phyloP scores from a whole-genome alignment of 2,888 invertebrate species.

The Thereva nobilitata region DNA sequence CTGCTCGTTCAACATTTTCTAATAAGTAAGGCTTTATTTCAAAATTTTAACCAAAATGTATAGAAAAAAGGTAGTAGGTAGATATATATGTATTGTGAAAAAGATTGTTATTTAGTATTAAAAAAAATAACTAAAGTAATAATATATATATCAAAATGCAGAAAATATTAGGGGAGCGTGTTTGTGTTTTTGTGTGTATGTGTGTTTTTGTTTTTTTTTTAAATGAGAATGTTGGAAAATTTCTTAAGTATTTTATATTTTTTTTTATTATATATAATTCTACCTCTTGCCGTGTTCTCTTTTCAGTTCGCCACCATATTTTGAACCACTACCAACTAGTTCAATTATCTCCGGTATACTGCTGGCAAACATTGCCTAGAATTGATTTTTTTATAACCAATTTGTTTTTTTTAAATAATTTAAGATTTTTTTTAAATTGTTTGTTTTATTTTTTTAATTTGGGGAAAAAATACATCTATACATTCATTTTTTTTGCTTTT shows the following conservation, averaged over 20 bases:
- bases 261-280: conserved; percentile 53
- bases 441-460: conserved; percentile 6
- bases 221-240: conserved; percentile 15
- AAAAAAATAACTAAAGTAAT: too few species aligned
- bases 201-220: conserved; percentile 13
- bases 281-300: conserved; percentile 99
- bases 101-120: too few species aligned
- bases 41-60: too few species aligned
- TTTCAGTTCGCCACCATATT: conserved; percentile 99
- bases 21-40: too few species aligned
- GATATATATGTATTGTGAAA: too few species aligned
- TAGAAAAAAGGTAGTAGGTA: too few species aligned
- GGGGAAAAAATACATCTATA: not conserved
- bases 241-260: conserved; percentile 42
- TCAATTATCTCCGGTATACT: conserved; percentile 99
- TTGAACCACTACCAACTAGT: conserved; percentile 98
- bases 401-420: conserved; percentile 22
- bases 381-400: conserved; percentile 47
- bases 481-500: not conserved
- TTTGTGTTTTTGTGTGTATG: conserved; percentile 11
- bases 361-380: conserved; percentile 99
- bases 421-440: conserved; percentile 10
- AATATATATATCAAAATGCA: too few species aligned
- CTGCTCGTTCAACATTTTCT: too few species aligned
- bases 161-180: too few species aligned